Evolutionary conservation across 1,140 invertebrate genomes (phyloP).

Genomic region (Zophobas morio): DNA sequence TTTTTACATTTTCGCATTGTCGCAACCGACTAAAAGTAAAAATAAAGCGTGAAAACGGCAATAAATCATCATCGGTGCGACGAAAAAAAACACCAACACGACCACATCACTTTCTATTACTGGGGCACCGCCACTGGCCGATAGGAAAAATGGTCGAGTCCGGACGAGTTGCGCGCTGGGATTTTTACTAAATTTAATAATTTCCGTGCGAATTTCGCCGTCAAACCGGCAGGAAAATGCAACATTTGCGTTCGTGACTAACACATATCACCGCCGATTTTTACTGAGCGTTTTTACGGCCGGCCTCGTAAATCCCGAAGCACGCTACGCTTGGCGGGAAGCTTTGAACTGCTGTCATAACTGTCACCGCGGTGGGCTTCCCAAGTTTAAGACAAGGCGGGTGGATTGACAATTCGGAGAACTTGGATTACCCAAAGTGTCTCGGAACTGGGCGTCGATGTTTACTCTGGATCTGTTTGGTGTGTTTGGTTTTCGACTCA

Average conservation of each 20-base stretch:
- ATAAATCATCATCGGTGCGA: slow-evolving; percentile 8
- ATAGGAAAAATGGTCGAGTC: slow-evolving; percentile 28
- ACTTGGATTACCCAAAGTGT: too few species aligned
- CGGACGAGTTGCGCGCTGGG: slow-evolving; percentile 12
- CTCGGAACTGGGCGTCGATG: too few species aligned
- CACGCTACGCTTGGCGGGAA: not conserved
- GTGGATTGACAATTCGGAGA: too few species aligned
- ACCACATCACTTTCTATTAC: slow-evolving; percentile 39
- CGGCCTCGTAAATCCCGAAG: not conserved
- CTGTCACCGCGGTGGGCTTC: not conserved
- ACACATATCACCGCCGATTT: not conserved
- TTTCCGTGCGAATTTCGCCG: not conserved
- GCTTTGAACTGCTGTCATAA: not conserved
- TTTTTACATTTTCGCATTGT: not conserved
- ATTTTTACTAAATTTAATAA: slow-evolving; percentile 16
- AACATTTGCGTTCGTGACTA: not conserved
- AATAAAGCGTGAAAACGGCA: not conserved
- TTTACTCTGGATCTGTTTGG: too few species aligned
- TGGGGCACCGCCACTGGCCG: slow-evolving; percentile 23
- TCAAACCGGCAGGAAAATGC: not conserved
- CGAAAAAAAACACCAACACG: slow-evolving; percentile 23
- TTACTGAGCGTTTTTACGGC: not conserved
- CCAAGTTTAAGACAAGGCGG: too few species aligned
- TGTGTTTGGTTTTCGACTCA: too few species aligned
- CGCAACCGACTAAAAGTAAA: not conserved